Evolutionary conservation across 2,888 invertebrate genomes (phyloP).

Genomic region (Drosophila stalkeri): DNA sequence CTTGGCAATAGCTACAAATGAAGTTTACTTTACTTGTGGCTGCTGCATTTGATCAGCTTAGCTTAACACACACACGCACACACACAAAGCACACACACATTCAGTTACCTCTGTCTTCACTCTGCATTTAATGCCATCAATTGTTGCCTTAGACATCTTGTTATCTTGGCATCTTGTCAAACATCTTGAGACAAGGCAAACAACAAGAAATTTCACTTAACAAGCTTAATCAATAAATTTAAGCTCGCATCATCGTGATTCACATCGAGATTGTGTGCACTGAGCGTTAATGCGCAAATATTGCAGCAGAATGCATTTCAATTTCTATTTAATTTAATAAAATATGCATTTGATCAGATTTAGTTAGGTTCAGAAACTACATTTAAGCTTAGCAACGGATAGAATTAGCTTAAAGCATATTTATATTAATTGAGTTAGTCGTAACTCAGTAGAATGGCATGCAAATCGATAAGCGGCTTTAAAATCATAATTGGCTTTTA

Average conservation of each 20-base stretch:
- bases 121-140: constrained; percentile 9
- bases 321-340: neutral
- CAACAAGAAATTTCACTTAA: constrained; percentile 39
- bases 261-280: constrained; percentile 1
- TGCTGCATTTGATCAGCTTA: constrained; percentile 44
- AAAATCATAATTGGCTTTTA: neutral
- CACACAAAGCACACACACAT: neutral
- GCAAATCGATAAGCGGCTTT: neutral
- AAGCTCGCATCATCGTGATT: neutral
- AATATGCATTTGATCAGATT: neutral
- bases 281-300: neutral
- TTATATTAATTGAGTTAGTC: neutral
- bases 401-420: neutral
- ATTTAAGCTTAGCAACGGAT: neutral
- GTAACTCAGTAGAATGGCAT: no score
- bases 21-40: constrained; percentile 43
- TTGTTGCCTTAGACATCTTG: constrained; percentile 19
- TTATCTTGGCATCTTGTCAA: constrained; percentile 18
- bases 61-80: constrained; percentile 2
- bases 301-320: neutral
- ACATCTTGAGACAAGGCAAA: constrained; percentile 25
- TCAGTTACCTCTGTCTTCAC: neutral
- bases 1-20: constrained; percentile 35
- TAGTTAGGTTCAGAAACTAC: neutral
- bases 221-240: constrained; percentile 39